A percentile compares a stretch with the other conserved stretches of the same genome.
phyloP scores from a whole-genome alignment of 2,797 vertebrate species.

The Eulemur albifrons region DNA sequence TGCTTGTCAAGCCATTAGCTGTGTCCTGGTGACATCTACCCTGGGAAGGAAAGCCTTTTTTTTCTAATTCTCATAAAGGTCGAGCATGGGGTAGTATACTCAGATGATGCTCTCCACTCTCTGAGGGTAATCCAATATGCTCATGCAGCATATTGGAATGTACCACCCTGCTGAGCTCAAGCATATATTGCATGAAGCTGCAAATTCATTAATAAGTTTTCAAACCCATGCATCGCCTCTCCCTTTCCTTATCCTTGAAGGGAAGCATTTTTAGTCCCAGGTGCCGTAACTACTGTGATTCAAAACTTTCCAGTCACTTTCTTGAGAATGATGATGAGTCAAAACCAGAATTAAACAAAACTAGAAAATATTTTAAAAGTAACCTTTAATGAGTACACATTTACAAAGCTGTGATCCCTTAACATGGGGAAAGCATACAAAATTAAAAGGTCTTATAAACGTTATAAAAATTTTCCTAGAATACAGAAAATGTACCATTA shows the following conservation, averaged over 20 bases:
- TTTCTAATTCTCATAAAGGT: background rate
- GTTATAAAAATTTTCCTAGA: background rate
- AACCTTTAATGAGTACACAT: constrained; percentile 44
- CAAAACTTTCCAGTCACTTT: background rate
- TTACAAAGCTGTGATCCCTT: background rate
- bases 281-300: background rate
- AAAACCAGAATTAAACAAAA: constrained; percentile 53
- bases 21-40: background rate
- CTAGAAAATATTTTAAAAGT: constrained; percentile 31
- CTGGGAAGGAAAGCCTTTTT: background rate
- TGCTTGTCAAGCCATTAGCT: background rate
- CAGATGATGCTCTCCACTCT: background rate
- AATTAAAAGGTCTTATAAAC: background rate
- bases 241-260: background rate
- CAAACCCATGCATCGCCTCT: background rate
- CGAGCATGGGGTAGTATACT: background rate
- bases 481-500: background rate
- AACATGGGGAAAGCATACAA: background rate
- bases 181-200: background rate
- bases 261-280: background rate
- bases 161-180: too few relatives aligned
- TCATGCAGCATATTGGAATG: too few relatives aligned
- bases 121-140: background rate
- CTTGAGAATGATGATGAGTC: background rate
- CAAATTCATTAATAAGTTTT: background rate